Base-by-base conservation (phyloP, 1,140 invertebrate genomes). In the Lepidotrigona ventralis region DNA sequence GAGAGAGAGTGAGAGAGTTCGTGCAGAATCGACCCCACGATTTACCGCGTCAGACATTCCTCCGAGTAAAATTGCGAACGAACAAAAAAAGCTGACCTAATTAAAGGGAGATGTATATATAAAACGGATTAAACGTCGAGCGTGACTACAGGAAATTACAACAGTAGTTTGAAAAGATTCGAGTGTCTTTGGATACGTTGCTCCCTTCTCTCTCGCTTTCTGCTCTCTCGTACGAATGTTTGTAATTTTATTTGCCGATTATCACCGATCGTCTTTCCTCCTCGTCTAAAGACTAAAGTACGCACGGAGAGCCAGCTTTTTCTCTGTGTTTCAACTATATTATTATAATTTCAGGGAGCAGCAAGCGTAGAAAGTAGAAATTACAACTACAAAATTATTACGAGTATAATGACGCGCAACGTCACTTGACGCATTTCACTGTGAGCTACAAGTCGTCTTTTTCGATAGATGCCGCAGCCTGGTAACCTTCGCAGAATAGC, bases 51-150 rank as follows among this genome's bases (percentile, higher is more conserved):
- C 63, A 75, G 51, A n/a, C 46, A 51, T 81, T 81, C 26, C 9
- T 53, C 8, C 23, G 60, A 54, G 29, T 68, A 56, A 66, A 74
- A 75, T 54, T 75, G 53, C 23, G 66, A 74, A 81, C 19, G 39
- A 21, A 81, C n/a, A 19, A 21, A 39, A 79, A 26, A 66, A 56
- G 66, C 26, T 81, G 58, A 64, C 29, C 19, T 46, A 56, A 81
- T 81, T 81, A 81, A 54, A 46, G 14, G 21, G 70, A 33, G 39
- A 39, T 39, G 4, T 33, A 33, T 33, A 33, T 33, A 33, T 33
- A 33, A 33, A 8, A 39, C 39, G 39, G 78, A 72, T 80, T 72
- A 80, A 80, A 72, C 53, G 71, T 79, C 5, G 68, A 64, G 19
- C 23, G 9, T 1, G 23, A 51, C 3, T 29, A 23, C 23, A 39